Conservation (phyloP, 2,888 invertebrate species). For the Hydrotaea diabolus region DNA sequence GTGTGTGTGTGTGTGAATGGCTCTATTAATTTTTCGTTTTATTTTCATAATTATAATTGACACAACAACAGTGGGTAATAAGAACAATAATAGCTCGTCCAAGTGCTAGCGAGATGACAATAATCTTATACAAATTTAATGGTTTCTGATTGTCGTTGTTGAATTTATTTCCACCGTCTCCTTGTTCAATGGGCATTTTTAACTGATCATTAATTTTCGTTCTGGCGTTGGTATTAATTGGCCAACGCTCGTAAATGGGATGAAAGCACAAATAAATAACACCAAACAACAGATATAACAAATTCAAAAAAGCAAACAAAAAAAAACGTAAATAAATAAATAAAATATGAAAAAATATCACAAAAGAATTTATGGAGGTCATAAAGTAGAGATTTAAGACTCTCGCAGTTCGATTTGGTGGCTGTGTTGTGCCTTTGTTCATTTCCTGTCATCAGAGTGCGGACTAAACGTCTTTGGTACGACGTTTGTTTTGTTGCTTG, state of each 20-base stretch:
- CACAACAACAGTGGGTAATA: slow-evolving; percentile 23
- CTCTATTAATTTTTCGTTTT: slow-evolving; percentile 30
- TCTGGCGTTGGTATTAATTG: slow-evolving; percentile 45
- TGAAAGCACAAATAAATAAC: slow-evolving; percentile 25
- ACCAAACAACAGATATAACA: slow-evolving; percentile 21
- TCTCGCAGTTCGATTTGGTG: slow-evolving; percentile 3
- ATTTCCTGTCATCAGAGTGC: slow-evolving; percentile 52
- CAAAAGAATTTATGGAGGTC: slow-evolving; percentile 55
- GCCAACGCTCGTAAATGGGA: slow-evolving; percentile 47
- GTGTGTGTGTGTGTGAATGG: not conserved
- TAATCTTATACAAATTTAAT: slow-evolving; percentile 37
- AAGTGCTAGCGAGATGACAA: slow-evolving; percentile 17
- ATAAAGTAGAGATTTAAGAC: slow-evolving; percentile 56
- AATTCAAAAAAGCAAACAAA: not conserved
- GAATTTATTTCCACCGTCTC: not conserved
- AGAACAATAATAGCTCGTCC: slow-evolving; percentile 3
- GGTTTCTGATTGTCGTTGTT: not conserved
- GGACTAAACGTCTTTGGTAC: slow-evolving; percentile 36
- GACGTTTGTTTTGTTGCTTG: slow-evolving; percentile 33
- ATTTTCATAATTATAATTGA: slow-evolving; percentile 44
- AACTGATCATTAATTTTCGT: slow-evolving; percentile 34
- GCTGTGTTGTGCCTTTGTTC: slow-evolving; percentile 18
- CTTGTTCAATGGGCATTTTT: slow-evolving; percentile 1
- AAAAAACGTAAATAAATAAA: no score
- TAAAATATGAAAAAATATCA: slow-evolving; percentile 30